phyloP scores from a whole-genome alignment of 2,113 vertebrate genomes.

The Entomyzon cyanotis region DNA sequence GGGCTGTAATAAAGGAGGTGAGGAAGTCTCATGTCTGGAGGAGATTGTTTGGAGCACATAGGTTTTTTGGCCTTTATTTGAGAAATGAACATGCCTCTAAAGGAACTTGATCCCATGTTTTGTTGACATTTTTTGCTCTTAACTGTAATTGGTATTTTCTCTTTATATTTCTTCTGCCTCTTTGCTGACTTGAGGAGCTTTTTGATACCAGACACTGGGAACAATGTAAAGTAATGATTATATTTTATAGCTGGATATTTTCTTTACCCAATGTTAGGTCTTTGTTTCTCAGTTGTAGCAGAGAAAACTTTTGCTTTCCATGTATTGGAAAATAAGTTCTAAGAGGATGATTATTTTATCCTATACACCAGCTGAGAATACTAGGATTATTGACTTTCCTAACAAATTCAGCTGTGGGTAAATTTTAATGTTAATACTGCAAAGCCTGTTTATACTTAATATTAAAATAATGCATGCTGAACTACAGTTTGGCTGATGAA shows the following conservation, averaged over 20 bases:
- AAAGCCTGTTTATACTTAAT: not conserved
- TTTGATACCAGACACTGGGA: not conserved
- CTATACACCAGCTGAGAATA: not conserved
- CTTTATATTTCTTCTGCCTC: not conserved
- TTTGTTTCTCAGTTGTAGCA: not conserved
- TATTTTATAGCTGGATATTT: not conserved
- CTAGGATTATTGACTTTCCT: not conserved
- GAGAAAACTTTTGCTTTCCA: not conserved
- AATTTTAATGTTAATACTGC: not conserved
- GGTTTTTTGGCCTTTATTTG: not conserved
- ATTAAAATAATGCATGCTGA: not conserved
- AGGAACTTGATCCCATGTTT: rapidly evolving
- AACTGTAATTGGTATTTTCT: not conserved
- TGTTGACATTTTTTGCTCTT: not conserved
- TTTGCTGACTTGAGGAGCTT: not conserved
- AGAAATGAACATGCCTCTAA: not conserved
- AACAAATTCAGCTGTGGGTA: not conserved
- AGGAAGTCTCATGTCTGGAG: not conserved
- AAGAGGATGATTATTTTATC: not conserved
- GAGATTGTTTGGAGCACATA: not conserved
- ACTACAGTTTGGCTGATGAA: not conserved
- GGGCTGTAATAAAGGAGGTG: rapidly evolving
- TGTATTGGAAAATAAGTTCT: not conserved
- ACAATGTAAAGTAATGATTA: not conserved
- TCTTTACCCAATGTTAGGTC: not conserved